Evolutionary conservation across 2,888 invertebrate species (phyloP).

Genomic region (Cremastinae sp.): DNA sequence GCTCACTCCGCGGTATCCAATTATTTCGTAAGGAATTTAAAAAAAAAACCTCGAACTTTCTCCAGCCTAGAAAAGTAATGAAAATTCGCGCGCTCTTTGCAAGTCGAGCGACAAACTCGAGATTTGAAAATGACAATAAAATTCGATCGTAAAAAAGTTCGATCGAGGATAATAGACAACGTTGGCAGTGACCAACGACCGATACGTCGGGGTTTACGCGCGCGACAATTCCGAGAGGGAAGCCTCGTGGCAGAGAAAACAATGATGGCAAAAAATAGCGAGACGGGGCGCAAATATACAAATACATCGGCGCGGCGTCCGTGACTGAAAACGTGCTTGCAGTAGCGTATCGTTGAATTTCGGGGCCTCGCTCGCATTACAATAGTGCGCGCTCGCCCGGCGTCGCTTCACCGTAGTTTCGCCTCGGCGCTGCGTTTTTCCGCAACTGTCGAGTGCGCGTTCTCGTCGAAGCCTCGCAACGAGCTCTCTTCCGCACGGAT

Average conservation of each 20-base stretch:
- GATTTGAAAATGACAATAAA: background rate
- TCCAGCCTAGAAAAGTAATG: background rate
- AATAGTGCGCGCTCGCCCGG: conserved; percentile 24
- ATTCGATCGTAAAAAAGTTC: background rate
- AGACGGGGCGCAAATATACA: background rate
- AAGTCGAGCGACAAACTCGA: background rate
- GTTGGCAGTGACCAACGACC: conserved; percentile 3
- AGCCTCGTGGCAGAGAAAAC: conserved; percentile 6
- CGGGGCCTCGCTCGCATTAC: conserved; percentile 16
- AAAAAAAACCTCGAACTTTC: background rate
- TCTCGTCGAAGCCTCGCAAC: conserved; percentile 50
- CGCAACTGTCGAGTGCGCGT: conserved; percentile 53
- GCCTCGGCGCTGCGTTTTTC: conserved; percentile 29
- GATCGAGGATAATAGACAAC: background rate
- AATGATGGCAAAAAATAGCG: conserved; percentile 4
- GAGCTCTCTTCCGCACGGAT: conserved; percentile 35
- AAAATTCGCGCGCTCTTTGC: background rate
- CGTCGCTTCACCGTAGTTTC: background rate
- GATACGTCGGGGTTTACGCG: background rate
- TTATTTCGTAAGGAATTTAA: background rate
- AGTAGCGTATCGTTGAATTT: conserved; percentile 45
- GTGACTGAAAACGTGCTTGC: conserved; percentile 49
- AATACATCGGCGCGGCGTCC: background rate
- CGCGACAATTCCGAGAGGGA: conserved; percentile 19
- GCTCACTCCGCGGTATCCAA: background rate